Evolutionary conservation across 2,888 invertebrate genomes (phyloP), one percentile per base, ranked within the genome.

Genomic region (Calameuta idolon): DNA sequence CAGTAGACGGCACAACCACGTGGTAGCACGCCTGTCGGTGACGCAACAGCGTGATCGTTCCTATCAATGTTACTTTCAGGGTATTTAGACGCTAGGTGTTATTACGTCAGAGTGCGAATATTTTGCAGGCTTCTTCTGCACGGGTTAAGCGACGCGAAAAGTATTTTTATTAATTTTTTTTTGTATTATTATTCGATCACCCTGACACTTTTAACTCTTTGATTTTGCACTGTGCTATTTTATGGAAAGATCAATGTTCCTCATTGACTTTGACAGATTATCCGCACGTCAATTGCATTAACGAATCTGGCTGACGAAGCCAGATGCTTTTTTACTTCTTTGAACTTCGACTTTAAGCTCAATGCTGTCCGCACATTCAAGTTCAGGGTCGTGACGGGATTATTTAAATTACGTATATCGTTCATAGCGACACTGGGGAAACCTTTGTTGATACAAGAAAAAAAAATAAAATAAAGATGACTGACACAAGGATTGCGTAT

Each of bases 1-100:
- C 23, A 23, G 23, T 9, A 23, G 15, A 5, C 55, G 2, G 23
- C 23, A 9, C 9, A 55, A 23, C 55, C 15, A 55, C 23, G 23
- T 23, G 55, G 23, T 2, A 82, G 82, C 86, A 86, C 83, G 86
- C 81, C 82, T 81, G 75, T 78, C 75, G 69, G 75, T 85, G 84
- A 84, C 83, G 85, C 81, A 86, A 86, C 75, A 73, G 84, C 86
- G 84, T 86, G 86, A 86, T 84, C 82, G 81, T 74, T 69, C 76
- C 69, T 76, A 76, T 40, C 69, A 79, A 76, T 79, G 80, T 82
- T 84, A 82, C 81, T 80, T 84, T 84, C 80, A 77, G 74, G 79
- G 80, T 84, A 82, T 83, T 84, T 83, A 80, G 81, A 81, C 76
- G 81, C 35, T 35, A 35, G 12, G 35, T 35, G 3, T 0, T 12